Evolutionary conservation across 2,888 invertebrate genomes (phyloP).

Genomic region (Habroteleia sp.): DNA sequence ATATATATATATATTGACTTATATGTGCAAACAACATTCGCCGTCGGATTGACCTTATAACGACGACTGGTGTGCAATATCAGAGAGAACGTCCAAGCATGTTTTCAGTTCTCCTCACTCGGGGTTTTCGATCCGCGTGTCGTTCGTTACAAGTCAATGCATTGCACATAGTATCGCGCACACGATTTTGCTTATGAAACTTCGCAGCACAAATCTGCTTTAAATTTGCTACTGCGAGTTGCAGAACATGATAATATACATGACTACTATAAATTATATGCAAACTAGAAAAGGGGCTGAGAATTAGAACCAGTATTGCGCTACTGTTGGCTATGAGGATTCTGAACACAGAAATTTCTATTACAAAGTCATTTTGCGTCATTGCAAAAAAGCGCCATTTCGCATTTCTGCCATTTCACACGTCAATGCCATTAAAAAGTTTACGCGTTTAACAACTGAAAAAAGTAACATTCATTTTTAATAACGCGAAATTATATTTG

Average conservation of each 20-base stretch:
- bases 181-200: slow-evolving; percentile 54
- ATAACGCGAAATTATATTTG: too few species aligned
- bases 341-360: too few species aligned
- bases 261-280: slow-evolving; percentile 45
- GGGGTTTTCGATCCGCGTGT: slow-evolving; percentile 47
- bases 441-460: too few species aligned
- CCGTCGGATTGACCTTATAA: slow-evolving; percentile 58
- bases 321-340: slow-evolving; percentile 12
- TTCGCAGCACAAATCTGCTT: slow-evolving; percentile 46
- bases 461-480: too few species aligned
- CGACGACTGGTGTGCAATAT: slow-evolving; percentile 57
- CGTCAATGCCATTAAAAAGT: too few species aligned
- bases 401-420: slow-evolving; percentile 30
- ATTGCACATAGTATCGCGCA: slow-evolving; percentile 4
- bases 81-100: slow-evolving; percentile 46
- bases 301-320: slow-evolving; percentile 41
- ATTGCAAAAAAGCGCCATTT: too few species aligned
- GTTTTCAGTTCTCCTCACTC: slow-evolving; percentile 44
- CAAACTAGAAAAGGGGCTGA: slow-evolving; percentile 11
- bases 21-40: slow-evolving; percentile 61
- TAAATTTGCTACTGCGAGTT: slow-evolving; percentile 38
- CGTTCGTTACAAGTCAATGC: slow-evolving; percentile 60
- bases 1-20: slow-evolving; percentile 57
- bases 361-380: too few species aligned
- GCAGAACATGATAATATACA: slow-evolving; percentile 40